A percentile compares a stretch with the other conserved stretches of the same genome.
These are phyloP conservation scores for Catocala nupta DNA, from an alignment of 2,888 invertebrate species.

Conservation along the genomic window DNA sequence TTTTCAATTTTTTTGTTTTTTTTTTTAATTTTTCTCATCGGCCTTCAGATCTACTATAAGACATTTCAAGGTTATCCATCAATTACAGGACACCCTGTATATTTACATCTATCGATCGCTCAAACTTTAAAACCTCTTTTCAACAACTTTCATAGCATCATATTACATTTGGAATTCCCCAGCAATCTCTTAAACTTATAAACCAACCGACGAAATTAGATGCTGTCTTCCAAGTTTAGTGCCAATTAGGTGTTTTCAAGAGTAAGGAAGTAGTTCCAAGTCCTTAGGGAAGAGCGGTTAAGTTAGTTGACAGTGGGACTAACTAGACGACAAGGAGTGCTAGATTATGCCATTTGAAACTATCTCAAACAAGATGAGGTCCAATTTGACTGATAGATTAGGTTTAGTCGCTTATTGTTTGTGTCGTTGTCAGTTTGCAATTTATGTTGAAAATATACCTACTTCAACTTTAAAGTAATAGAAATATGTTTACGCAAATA, in stretches of 20 bases:
- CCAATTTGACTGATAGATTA: conserved; percentile 23
- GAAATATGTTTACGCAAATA: no score
- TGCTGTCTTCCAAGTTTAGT: conserved; percentile 36
- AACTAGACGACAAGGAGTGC: conserved; percentile 35
- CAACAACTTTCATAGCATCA: not conserved
- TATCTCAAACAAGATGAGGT: conserved; percentile 13
- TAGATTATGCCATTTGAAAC: conserved; percentile 37
- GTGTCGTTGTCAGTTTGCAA: not conserved
- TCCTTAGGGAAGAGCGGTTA: conserved; percentile 27
- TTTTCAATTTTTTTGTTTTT: no score
- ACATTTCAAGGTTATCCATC: no score
- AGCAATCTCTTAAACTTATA: not conserved
- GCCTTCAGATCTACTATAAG: no score
- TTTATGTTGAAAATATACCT: no score
- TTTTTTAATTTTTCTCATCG: no score
- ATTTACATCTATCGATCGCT: no score
- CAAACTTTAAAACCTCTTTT: not conserved
- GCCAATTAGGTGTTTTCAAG: conserved; percentile 50
- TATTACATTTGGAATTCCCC: not conserved
- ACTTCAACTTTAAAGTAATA: no score
- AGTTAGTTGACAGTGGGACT: conserved; percentile 39
- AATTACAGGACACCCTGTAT: no score
- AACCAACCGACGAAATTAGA: conserved; percentile 29
- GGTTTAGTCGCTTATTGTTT: not conserved
- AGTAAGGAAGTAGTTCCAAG: conserved; percentile 31